Percentiles rank a stretch among this genome's conserved stretches.
Evolutionary conservation across 1,140 invertebrate species (phyloP).

Genomic region (Oreohelix idahoensis): DNA sequence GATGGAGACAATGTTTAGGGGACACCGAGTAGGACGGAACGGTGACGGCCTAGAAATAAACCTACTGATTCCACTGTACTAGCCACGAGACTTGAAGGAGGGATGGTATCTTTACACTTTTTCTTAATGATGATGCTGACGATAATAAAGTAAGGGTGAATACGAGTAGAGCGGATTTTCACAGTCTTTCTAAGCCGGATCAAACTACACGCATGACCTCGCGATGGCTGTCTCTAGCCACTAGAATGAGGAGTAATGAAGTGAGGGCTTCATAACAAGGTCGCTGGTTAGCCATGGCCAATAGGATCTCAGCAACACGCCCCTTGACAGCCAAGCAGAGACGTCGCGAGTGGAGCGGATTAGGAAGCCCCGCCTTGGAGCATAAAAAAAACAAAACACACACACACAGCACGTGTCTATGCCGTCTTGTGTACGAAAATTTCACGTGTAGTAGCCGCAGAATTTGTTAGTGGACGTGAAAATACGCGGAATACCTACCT

Average conservation of each 20-base stretch:
- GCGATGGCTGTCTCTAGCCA: slow-evolving; percentile 15
- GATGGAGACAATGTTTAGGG: neutral
- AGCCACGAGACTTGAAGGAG: neutral
- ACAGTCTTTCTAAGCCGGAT: slow-evolving; percentile 36
- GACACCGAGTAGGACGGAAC: neutral
- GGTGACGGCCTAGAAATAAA: neutral
- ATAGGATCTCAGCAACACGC: neutral
- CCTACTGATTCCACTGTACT: neutral
- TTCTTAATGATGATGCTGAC: neutral
- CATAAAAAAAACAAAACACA: no score
- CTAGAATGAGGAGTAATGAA: neutral
- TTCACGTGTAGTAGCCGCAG: neutral
- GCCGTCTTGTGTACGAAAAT: neutral
- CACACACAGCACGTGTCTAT: neutral
- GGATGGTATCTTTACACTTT: neutral
- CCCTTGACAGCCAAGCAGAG: neutral
- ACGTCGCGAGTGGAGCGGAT: slow-evolving; percentile 22
- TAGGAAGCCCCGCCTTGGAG: neutral
- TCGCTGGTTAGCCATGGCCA: neutral
- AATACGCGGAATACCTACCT: neutral
- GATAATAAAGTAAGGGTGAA: slow-evolving; percentile 8
- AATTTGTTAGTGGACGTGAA: neutral
- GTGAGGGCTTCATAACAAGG: neutral
- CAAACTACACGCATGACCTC: slow-evolving; percentile 20
- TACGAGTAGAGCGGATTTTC: neutral